Conservation (phyloP, 2,113 vertebrate genomes). For the Bufo bufo region DNA sequence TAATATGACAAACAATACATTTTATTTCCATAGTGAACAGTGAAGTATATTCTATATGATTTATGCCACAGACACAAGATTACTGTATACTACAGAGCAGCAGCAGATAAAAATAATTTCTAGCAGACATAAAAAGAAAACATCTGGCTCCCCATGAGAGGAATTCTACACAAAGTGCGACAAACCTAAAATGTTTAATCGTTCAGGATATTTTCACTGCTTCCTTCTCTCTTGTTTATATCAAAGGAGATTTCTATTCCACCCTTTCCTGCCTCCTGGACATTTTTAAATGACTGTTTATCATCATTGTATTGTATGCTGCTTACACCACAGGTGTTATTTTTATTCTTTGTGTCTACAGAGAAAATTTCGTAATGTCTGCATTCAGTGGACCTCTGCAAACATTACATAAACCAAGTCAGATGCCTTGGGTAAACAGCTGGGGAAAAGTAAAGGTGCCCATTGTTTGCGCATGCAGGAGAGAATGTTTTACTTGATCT, state of each 20-base stretch:
- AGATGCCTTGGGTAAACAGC: slow-evolving; percentile 5
- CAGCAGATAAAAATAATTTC: slow-evolving; percentile 40
- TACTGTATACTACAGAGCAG: slow-evolving; percentile 1
- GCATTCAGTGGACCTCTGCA: slow-evolving; percentile 2
- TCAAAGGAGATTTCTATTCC: slow-evolving; percentile 31
- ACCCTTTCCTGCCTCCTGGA: slow-evolving; percentile 33
- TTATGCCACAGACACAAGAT: slow-evolving; percentile 10
- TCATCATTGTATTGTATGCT: neutral
- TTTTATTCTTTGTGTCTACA: slow-evolving; percentile 18
- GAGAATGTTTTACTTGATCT: neutral
- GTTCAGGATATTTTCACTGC: slow-evolving; percentile 44
- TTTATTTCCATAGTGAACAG: neutral
- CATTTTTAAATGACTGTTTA: slow-evolving; percentile 10
- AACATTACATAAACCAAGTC: slow-evolving; percentile 5
- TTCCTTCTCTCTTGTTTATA: slow-evolving; percentile 37
- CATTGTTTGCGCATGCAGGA: neutral
- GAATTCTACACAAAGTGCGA: slow-evolving; percentile 33
- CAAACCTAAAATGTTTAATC: slow-evolving; percentile 33
- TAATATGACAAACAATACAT: neutral
- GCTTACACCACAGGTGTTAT: slow-evolving; percentile 10
- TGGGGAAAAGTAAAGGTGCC: neutral
- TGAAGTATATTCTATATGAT: neutral
- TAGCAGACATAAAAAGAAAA: slow-evolving; percentile 39
- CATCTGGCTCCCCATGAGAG: slow-evolving; percentile 45
- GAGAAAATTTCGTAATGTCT: neutral